Conservation (phyloP, 2,888 invertebrate species). For the Hypercompe scribonia region DNA sequence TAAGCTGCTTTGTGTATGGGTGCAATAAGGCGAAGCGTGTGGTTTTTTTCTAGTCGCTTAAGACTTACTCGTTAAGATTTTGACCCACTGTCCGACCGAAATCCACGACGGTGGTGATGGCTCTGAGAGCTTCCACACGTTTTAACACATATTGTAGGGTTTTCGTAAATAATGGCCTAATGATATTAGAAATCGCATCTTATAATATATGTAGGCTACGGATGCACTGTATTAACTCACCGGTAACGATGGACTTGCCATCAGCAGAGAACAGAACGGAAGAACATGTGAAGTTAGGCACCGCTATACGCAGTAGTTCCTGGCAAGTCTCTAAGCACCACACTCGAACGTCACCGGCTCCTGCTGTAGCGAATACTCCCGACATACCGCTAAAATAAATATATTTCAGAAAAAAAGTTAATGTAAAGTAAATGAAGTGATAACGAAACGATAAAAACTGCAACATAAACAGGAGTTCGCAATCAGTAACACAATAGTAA, state of each 20-base stretch:
- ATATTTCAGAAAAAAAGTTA: no score
- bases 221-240: constrained; percentile 62
- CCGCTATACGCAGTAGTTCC: constrained; percentile 93
- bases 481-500: no score
- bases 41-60: no score
- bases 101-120: not conserved
- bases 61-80: no score
- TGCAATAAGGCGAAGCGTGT: no score
- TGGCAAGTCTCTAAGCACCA: constrained; percentile 92
- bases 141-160: no score
- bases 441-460: no score
- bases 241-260: constrained; percentile 93
- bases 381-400: constrained; percentile 88
- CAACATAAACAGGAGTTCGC: no score
- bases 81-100: not conserved
- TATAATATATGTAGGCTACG: not conserved
- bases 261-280: constrained; percentile 92
- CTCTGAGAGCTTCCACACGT: not conserved
- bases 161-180: not conserved
- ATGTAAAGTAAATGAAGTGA: not conserved
- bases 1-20: no score
- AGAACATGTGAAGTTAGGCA: constrained; percentile 95
- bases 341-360: constrained; percentile 93
- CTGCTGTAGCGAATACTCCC: constrained; percentile 95
- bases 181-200: not conserved